phyloP scores from a whole-genome alignment of 2,888 invertebrate species.

The Caradrina kadenii region DNA sequence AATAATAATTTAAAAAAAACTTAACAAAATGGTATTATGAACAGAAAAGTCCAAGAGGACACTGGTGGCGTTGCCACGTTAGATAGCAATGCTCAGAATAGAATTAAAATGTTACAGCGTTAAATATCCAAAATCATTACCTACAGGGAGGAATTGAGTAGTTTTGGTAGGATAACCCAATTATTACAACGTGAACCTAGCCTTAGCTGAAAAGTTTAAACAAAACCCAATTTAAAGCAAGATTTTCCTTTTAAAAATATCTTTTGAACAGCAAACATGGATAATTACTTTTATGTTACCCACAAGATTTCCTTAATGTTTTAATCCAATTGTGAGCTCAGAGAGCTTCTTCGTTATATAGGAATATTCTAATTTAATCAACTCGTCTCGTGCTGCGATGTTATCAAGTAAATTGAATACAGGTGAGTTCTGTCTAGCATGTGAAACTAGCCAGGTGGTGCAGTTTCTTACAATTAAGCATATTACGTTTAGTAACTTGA shows the following conservation, averaged over 20 bases:
- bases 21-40: too few species aligned
- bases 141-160: too few species aligned
- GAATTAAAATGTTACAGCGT: too few species aligned
- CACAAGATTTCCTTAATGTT: conserved; percentile 13
- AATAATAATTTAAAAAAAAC: too few species aligned
- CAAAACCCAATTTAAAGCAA: background rate
- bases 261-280: conserved; percentile 2
- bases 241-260: too few species aligned
- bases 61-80: too few species aligned
- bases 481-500: conserved; percentile 13
- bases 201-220: background rate
- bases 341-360: background rate
- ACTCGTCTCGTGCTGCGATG: background rate
- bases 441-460: conserved; percentile 3
- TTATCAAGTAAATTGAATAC: background rate
- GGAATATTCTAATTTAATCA: conserved; percentile 30
- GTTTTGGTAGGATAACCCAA: background rate
- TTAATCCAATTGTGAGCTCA: conserved; percentile 22
- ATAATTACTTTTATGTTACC: background rate
- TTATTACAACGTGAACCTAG: too few species aligned
- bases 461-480: conserved; percentile 2
- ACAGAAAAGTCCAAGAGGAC: too few species aligned
- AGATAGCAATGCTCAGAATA: too few species aligned
- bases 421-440: conserved; percentile 6
- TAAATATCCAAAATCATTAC: too few species aligned